A percentile compares a stretch with the other conserved stretches of the same genome.
Evolutionary conservation across 2,797 vertebrate genomes (phyloP).

Genomic region (Buphagus erythrorhynchus): DNA sequence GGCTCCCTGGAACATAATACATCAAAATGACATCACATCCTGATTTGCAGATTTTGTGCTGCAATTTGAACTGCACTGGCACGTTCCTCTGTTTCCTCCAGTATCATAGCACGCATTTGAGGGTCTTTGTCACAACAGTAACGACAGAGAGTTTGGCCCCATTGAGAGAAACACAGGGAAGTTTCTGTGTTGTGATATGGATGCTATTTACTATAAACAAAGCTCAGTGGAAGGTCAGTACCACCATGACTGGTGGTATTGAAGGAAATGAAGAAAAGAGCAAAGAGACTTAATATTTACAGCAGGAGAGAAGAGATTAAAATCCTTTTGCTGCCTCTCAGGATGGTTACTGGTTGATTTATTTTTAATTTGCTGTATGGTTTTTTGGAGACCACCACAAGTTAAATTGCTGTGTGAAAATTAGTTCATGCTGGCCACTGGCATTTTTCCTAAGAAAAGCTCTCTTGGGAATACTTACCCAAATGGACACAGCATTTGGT

Average conservation of each 20-base stretch:
- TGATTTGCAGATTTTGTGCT: not conserved
- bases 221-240: not conserved
- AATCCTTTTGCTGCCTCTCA: not conserved
- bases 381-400: not conserved
- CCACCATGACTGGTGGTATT: not conserved
- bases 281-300: not conserved
- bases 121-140: not conserved
- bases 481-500: not conserved
- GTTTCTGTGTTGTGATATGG: not conserved
- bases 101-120: not conserved
- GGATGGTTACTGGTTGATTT: not conserved
- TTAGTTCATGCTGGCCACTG: not conserved
- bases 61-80: not conserved
- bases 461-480: not conserved
- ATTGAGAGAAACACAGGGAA: not conserved
- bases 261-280: not conserved
- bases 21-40: not conserved
- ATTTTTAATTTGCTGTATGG: not conserved
- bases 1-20: not conserved
- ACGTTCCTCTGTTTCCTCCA: not conserved
- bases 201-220: not conserved
- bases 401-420: not conserved
- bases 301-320: not conserved
- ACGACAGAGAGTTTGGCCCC: not conserved
- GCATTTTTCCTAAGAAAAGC: not conserved